Evolutionary conservation across 2,797 vertebrate species (phyloP).

Genomic region (Darevskia mixta): DNA sequence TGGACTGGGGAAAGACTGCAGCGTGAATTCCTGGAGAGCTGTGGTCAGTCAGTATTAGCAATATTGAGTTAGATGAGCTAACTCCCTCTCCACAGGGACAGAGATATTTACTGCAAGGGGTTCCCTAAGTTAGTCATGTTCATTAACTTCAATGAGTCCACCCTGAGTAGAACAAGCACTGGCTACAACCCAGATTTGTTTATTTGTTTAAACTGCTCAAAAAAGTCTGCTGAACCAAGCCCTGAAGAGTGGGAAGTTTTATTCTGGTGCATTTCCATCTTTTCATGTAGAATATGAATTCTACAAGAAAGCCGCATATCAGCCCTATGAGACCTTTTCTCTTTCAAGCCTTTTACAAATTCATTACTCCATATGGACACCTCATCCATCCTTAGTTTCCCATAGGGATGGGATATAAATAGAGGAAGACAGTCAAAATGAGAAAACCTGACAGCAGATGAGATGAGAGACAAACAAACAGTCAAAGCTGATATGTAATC

Average conservation of each 20-base stretch:
- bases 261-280: not conserved
- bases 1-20: too few relatives aligned
- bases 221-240: not conserved
- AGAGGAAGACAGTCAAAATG: not conserved
- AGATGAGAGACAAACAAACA: not conserved
- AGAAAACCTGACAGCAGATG: not conserved
- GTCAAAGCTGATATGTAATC: not conserved
- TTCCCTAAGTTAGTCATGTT: too few relatives aligned
- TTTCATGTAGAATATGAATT: not conserved
- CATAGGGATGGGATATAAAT: not conserved
- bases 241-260: not conserved
- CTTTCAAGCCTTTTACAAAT: not conserved
- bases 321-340: not conserved
- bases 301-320: not conserved
- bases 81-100: too few relatives aligned
- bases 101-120: too few relatives aligned
- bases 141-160: too few relatives aligned
- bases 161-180: too few relatives aligned
- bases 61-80: too few relatives aligned
- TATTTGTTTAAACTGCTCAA: not conserved
- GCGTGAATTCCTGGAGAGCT: too few relatives aligned
- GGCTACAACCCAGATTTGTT: too few relatives aligned
- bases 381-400: not conserved
- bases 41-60: too few relatives aligned
- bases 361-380: not conserved